Percentiles rank a stretch among this genome's conserved stretches.
Conservation (phyloP, 2,113 vertebrate genomes). For the Atrichornis clamosus region DNA sequence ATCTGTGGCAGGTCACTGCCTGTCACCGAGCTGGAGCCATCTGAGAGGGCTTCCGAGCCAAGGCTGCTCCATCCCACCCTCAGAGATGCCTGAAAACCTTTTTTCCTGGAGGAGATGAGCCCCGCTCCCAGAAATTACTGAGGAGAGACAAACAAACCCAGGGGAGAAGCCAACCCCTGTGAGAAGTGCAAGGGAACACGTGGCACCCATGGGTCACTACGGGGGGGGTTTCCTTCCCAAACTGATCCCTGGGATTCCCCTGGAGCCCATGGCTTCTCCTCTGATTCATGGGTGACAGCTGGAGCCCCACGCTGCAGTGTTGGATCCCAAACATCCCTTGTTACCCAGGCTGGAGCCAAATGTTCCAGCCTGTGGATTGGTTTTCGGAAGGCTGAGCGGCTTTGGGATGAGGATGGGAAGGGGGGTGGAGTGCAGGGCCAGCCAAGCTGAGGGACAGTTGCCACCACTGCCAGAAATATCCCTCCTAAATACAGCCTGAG, state of each 20-base stretch:
- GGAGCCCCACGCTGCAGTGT: background rate
- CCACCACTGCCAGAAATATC: background rate
- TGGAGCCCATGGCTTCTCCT: background rate
- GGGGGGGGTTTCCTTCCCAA: background rate
- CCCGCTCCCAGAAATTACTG: background rate
- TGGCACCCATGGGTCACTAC: background rate
- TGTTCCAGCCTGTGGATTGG: background rate
- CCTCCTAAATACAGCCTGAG: background rate
- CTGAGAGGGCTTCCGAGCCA: background rate
- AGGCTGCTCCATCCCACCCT: background rate
- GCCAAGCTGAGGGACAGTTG: background rate
- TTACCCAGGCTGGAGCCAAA: background rate
- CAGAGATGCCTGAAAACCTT: background rate
- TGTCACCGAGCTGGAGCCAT: background rate
- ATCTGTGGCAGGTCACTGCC: too few species aligned
- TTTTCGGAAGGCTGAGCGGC: background rate
- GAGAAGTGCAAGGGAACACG: background rate
- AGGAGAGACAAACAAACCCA: background rate
- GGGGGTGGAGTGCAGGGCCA: background rate
- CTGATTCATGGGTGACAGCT: conserved; percentile 42
- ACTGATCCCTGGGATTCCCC: conserved; percentile 31
- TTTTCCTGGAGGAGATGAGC: background rate
- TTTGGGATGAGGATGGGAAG: background rate
- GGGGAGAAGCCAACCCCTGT: background rate
- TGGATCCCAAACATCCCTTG: background rate